These are phyloP conservation scores for Nymphalis io DNA, from an alignment of 1,140 invertebrate species.

Conservation along the genomic window DNA sequence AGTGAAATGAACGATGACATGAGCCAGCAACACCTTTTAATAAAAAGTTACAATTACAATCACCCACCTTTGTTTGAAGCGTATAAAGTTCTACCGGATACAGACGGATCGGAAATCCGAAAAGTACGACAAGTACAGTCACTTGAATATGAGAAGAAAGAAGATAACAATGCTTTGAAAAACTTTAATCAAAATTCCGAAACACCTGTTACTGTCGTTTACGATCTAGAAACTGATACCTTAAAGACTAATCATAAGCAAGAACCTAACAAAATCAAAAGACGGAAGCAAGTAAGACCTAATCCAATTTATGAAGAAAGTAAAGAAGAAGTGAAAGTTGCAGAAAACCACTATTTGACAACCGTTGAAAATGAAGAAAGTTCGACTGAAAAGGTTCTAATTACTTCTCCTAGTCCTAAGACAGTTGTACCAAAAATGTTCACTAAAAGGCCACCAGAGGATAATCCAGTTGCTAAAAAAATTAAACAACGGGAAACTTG, in stretches of 20 bases:
- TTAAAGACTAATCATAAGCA: neutral
- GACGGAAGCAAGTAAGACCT: constrained; percentile 26
- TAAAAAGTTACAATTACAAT: constrained; percentile 46
- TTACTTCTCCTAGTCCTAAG: constrained; percentile 11
- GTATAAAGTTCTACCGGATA: constrained; percentile 17
- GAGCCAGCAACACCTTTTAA: neutral
- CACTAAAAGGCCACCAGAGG: constrained; percentile 38
- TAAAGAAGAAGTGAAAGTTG: neutral
- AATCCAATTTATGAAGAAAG: constrained; percentile 14
- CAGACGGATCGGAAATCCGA: constrained; percentile 5
- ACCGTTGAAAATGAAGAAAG: constrained; percentile 3
- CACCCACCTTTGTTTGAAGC: constrained; percentile 47
- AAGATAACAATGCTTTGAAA: neutral
- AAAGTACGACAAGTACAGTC: constrained; percentile 19
- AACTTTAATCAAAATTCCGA: neutral
- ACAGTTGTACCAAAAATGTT: constrained; percentile 35
- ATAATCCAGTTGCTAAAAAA: constrained; percentile 42
- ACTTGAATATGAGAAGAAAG: neutral
- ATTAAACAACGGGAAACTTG: constrained; percentile 48
- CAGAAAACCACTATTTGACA: neutral
- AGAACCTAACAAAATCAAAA: constrained; percentile 27
- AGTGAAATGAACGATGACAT: constrained; percentile 16
- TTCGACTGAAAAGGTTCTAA: constrained; percentile 9
- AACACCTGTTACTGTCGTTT: constrained; percentile 45
- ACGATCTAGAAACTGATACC: constrained; percentile 28